These are phyloP conservation scores for Phortica magna DNA, from an alignment of 2,888 invertebrate genomes.

Conservation along the genomic window DNA sequence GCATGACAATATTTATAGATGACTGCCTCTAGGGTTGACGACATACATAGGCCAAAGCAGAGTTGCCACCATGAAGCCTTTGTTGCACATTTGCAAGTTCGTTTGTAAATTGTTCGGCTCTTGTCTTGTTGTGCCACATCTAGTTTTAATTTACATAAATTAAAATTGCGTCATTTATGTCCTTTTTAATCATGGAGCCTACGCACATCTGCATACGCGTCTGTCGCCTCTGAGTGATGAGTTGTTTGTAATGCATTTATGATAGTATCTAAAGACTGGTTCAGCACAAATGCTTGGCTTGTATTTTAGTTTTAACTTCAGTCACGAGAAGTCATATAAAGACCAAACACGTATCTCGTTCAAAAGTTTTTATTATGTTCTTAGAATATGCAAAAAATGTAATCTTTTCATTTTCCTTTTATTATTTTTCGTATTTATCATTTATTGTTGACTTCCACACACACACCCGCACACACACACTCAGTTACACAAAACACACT, in stretches of 20 bases:
- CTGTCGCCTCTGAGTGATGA: neutral
- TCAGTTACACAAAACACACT: neutral
- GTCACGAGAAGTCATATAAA: too few relatives aligned
- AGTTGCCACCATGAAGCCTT: too few relatives aligned
- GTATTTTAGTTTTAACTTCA: neutral
- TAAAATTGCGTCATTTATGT: conserved; percentile 13
- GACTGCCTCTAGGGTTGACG: neutral
- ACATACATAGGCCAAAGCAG: too few relatives aligned
- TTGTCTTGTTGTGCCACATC: neutral
- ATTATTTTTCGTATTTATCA: neutral
- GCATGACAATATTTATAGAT: neutral
- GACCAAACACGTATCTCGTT: neutral
- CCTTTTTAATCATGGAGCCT: conserved; percentile 1
- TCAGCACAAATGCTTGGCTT: neutral
- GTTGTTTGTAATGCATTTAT: conserved; percentile 15
- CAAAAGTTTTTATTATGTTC: neutral
- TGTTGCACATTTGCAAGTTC: neutral
- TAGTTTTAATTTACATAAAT: conserved; percentile 13
- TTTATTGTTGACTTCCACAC: neutral
- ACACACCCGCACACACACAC: neutral
- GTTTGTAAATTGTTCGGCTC: neutral
- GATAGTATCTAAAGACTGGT: neutral
- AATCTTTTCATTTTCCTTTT: neutral
- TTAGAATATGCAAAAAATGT: neutral
- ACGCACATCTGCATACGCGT: neutral